phyloP scores from a whole-genome alignment of 2,888 invertebrate species.

The Caenorhabditis sinica region DNA sequence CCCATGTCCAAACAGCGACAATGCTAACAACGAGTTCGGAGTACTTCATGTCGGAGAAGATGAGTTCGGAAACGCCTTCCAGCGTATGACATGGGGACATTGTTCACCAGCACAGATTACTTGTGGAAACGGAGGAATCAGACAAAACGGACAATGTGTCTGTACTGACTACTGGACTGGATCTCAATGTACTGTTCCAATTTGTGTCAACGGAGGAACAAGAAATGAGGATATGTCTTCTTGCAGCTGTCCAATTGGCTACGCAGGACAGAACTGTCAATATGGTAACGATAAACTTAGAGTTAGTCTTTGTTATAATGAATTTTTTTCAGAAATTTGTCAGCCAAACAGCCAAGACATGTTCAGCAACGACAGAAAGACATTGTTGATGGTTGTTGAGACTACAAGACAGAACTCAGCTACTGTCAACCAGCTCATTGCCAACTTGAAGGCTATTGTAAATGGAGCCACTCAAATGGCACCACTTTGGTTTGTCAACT shows the following conservation, averaged over 20 bases:
- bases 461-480: constrained; percentile 39
- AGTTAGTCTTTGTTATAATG: neutral
- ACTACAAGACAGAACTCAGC: constrained; percentile 62
- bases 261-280: constrained; percentile 72
- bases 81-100: constrained; percentile 72
- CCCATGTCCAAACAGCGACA: constrained; percentile 71
- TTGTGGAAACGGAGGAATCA: constrained; percentile 75
- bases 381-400: constrained; percentile 71
- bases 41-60: constrained; percentile 77
- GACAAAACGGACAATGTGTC: constrained; percentile 75
- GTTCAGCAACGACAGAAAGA: constrained; percentile 68
- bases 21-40: constrained; percentile 65
- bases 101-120: constrained; percentile 61
- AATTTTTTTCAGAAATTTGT: constrained; percentile 57
- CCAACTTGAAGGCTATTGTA: constrained; percentile 60
- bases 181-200: constrained; percentile 68
- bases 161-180: constrained; percentile 78
- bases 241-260: constrained; percentile 76
- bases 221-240: constrained; percentile 52
- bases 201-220: constrained; percentile 78
- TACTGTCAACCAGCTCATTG: constrained; percentile 59
- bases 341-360: constrained; percentile 43
- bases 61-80: constrained; percentile 78
- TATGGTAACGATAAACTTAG: constrained; percentile 44
- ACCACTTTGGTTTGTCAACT: constrained; percentile 70